Percentiles rank a stretch among this genome's conserved stretches.
Conservation (phyloP, 2,113 vertebrate genomes). For the Cynocephalus volans region DNA sequence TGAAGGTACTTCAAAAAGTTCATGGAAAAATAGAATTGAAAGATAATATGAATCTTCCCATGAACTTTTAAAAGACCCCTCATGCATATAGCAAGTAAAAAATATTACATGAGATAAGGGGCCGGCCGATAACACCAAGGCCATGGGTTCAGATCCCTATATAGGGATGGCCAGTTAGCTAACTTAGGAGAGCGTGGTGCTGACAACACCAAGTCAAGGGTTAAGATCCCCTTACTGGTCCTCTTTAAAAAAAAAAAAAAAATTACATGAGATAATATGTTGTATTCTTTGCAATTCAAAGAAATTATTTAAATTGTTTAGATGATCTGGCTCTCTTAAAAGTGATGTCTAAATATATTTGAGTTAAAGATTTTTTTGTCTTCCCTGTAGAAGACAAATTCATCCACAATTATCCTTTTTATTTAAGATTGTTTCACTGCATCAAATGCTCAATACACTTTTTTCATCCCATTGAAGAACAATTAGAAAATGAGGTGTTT, state of each 20-base stretch:
- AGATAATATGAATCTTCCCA: too few relatives aligned
- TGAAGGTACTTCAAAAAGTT: too few relatives aligned
- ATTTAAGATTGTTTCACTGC: background rate
- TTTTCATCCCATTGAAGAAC: background rate
- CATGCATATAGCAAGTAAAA: background rate
- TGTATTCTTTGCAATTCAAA: background rate
- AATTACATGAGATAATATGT: background rate
- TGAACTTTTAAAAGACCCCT: too few relatives aligned
- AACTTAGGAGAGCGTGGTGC: too few relatives aligned
- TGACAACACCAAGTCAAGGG: too few relatives aligned
- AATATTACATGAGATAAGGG: background rate
- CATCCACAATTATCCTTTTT: background rate
- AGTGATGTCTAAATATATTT: background rate
- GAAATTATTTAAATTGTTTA: background rate
- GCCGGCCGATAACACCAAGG: too few relatives aligned
- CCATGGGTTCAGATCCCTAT: too few relatives aligned
- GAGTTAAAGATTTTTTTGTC: background rate
- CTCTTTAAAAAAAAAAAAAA: background rate
- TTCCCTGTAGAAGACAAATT: constrained; percentile 9
- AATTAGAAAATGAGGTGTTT: background rate
- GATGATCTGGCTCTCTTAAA: background rate
- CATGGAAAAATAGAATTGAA: too few relatives aligned
- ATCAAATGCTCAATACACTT: background rate
- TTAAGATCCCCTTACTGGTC: too few relatives aligned
- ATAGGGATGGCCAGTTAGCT: too few relatives aligned